Base-by-base conservation (phyloP, 2,888 invertebrate species). In the Drosophila greeni region DNA sequence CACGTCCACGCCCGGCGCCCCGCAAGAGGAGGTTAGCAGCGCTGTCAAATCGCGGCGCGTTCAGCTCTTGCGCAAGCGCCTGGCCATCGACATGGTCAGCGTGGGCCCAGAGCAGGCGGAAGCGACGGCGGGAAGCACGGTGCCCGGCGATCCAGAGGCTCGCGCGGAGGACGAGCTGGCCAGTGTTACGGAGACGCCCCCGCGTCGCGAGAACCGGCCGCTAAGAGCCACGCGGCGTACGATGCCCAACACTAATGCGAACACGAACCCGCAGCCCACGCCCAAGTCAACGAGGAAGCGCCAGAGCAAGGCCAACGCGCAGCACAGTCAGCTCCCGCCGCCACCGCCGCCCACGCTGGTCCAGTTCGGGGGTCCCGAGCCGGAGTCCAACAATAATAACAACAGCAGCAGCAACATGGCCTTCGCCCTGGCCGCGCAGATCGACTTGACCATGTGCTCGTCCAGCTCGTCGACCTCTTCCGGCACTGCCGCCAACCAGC, bases 41-140 rank as follows among this genome's bases (percentile, higher is more conserved):
- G 72, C 77, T 1, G 81, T 76, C 0, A 87, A 87, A 43, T 82
- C 87, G 7, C 78, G 87, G 4, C 86, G 88, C n/a, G 87, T 87
- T 11, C 87, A 86, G 43, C 56, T 88, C 34, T 47, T 87, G 48
- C 82, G 86, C 37, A 87, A 87, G 64, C 85, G 88, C 1, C 59
- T 87, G 62, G 88, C 88, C 45, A 87, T 88, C 45, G 88, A 87
- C 53, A 86, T 87, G 85, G 85, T 87, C 4, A 86, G 82, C 58
- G 78, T 80, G 2, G 86, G 86, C 42, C 77, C 76, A 51, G 74
- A 82, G 6, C 51, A 74, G 51, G 48, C 48, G 23, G 65, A 48
- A 42, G 61, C 55, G 23, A 24, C 67, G 36, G 26, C 57, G 8
- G 29, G 36, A 6, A 9, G 18, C 5, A 43, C 42, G 3, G 33